A percentile compares a stretch with the other conserved stretches of the same genome.
Evolutionary conservation across 1,140 invertebrate species (phyloP).

Genomic region (Thaumatotibia leucotreta): DNA sequence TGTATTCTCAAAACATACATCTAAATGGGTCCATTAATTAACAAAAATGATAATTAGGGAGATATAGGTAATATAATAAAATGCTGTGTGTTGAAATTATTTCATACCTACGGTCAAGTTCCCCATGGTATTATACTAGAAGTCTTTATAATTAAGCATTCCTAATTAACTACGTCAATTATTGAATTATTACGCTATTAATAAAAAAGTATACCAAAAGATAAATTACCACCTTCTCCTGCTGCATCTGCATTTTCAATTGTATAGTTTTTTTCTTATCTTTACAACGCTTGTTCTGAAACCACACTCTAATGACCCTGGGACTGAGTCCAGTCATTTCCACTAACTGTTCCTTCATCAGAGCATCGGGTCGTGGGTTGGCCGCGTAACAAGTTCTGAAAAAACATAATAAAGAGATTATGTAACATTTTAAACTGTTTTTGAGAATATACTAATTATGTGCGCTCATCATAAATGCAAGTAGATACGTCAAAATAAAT

Average conservation of each 20-base stretch:
- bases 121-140: neutral
- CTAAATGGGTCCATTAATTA: no score
- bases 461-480: no score
- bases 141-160: neutral
- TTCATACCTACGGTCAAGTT: no score
- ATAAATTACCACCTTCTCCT: conserved; percentile 89
- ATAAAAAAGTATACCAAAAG: conserved; percentile 20
- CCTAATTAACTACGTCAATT: neutral
- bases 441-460: no score
- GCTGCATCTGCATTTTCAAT: conserved; percentile 97
- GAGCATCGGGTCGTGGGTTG: conserved; percentile 97
- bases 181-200: neutral
- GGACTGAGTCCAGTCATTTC: conserved; percentile 98
- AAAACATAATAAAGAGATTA: conserved; percentile 9
- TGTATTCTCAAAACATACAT: no score
- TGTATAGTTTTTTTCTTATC: conserved; percentile 98
- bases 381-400: conserved; percentile 93
- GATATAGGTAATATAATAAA: no score
- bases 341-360: conserved; percentile 99
- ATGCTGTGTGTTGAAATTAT: no score
- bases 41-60: no score
- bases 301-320: conserved; percentile 98
- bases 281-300: conserved; percentile 99
- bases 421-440: neutral
- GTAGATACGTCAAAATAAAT: no score